Conservation (phyloP, 2,113 vertebrate genomes). For the Craseonycteris thonglongyai region DNA sequence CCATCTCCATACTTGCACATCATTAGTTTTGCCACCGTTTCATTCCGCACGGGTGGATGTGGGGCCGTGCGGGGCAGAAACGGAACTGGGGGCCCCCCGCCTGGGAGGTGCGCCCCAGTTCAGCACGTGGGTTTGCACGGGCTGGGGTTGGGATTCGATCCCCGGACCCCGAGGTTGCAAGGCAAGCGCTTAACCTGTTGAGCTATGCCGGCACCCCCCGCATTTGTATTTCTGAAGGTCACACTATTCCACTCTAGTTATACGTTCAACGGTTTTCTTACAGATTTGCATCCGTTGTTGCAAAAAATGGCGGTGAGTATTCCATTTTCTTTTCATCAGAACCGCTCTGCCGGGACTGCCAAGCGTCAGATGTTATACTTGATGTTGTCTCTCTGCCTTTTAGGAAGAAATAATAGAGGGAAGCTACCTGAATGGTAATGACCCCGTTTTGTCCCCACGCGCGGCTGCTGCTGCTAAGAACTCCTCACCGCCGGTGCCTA, state of each 20-base stretch:
- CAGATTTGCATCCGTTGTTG: constrained; percentile 82
- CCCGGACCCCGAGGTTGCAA: too few relatives aligned
- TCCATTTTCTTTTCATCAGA: constrained; percentile 48
- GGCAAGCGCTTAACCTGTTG: too few relatives aligned
- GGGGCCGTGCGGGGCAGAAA: too few relatives aligned
- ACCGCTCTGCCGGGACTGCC: constrained; percentile 4
- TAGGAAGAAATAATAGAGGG: constrained; percentile 84
- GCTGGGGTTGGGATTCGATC: too few relatives aligned
- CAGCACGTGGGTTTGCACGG: too few relatives aligned
- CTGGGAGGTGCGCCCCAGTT: too few relatives aligned
- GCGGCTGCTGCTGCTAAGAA: constrained; percentile 29
- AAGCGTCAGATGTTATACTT: background rate
- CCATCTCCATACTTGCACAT: too few relatives aligned
- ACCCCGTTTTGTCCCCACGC: background rate
- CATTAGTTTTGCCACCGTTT: too few relatives aligned
- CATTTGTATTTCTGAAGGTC: constrained; percentile 26
- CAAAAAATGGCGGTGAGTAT: constrained; percentile 83
- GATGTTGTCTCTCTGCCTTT: constrained; percentile 56
- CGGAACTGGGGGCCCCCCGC: too few relatives aligned
- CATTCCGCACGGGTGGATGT: too few relatives aligned
- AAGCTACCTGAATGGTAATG: constrained; percentile 85
- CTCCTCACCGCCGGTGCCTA: constrained; percentile 22
- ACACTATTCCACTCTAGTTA: constrained; percentile 48
- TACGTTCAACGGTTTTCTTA: constrained; percentile 32
- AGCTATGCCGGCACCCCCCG: too few relatives aligned